phyloP scores from a whole-genome alignment of 2,797 vertebrate genomes.

The Microtus agrestis region DNA sequence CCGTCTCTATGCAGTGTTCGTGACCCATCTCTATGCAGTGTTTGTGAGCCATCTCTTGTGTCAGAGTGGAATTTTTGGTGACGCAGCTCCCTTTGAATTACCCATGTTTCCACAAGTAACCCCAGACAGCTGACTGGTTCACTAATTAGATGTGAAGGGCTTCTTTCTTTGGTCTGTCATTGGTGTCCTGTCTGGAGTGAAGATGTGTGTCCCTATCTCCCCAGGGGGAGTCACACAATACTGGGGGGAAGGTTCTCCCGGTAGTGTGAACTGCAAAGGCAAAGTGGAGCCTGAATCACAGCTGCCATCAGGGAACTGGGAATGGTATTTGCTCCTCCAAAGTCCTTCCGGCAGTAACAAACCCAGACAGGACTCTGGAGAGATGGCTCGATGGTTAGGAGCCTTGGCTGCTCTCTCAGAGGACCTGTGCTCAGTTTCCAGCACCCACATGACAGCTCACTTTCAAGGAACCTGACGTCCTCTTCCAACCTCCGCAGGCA shows the following conservation, averaged over 20 bases:
- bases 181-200: neutral
- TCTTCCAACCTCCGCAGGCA: neutral
- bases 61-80: neutral
- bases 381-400: neutral
- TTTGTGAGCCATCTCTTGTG: too few relatives aligned
- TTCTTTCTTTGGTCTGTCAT: neutral
- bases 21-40: too few relatives aligned
- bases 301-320: neutral
- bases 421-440: neutral
- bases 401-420: neutral
- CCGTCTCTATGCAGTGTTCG: too few relatives aligned
- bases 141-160: neutral
- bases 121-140: neutral
- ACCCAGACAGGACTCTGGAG: neutral
- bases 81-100: neutral
- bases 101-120: neutral
- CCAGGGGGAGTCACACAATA: neutral
- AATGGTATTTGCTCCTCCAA: neutral
- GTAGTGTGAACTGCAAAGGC: neutral
- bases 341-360: neutral
- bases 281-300: neutral
- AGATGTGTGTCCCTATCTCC: too few relatives aligned
- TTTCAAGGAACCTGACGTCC: neutral
- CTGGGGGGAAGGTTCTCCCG: neutral
- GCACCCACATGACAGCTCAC: neutral